Base-by-base conservation (phyloP, 1,140 invertebrate genomes). In the Hylaeus volcanicus region DNA sequence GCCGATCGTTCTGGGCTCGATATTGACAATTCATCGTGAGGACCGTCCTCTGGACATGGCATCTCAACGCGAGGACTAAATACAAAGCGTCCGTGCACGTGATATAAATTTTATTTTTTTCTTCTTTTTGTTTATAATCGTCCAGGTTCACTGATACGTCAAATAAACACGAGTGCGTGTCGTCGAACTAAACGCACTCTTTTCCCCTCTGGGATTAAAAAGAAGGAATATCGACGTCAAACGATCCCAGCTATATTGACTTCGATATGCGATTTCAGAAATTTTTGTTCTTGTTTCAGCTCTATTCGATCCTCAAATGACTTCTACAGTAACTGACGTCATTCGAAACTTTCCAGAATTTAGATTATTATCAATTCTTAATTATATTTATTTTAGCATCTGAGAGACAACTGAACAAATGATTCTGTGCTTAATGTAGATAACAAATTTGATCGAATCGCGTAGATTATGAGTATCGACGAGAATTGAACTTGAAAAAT, bases 11-110 rank as follows among this genome's bases (percentile, higher is more conserved):
- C 63, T 37, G 69, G 74, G 55, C 58, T 81, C 82, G 77, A 87
- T 87, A 87, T 87, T 86, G 85, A 81, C 81, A 87, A 87, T 87
- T 60, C 81, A 53, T 81, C 65, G 66, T 68, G 85, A 86, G 81
- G 66, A 65, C 61, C 60, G 74, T 76, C 55, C 80, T 66, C 81
- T 86, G 84, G 81, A 86, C 86, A 83, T 85, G 85, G 76, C 85
- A 81, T 81, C 84, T 81, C 85, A 77, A 82, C 79, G 84, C 76
- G 84, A 74, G 56, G 72, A 71, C 73, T 76, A 79, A 79, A 79
- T 51, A 74, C 70, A 79, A 61, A 65, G 56, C 26, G 60, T 37
- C 51, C 56, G 56, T 6, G 14, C 26, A 39, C 51, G 43, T 51
- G 26, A 63, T 41, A 63, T 41, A 74, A 66, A 63, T 74, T 79